phyloP scores from a whole-genome alignment of 2,113 vertebrate species.

The Haplochromis burtoni region DNA sequence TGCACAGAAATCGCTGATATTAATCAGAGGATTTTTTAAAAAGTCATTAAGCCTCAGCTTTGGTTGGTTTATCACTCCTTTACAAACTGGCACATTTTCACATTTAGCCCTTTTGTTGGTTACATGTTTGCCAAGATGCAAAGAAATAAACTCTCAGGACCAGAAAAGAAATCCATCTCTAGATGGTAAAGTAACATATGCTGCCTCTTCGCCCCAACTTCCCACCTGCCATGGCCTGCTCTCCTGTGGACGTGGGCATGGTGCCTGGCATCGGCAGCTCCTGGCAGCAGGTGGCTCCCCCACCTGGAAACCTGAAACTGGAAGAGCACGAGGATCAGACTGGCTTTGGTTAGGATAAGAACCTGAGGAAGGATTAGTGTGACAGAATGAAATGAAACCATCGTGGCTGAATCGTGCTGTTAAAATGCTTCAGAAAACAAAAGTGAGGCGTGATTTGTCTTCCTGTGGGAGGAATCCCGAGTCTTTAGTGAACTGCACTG shows the following conservation, averaged over 20 bases:
- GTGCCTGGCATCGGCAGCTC: neutral
- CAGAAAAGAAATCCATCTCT: conserved; percentile 11
- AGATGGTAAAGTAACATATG: neutral
- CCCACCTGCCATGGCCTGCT: neutral
- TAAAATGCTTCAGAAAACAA: neutral
- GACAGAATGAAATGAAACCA: neutral
- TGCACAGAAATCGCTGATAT: neutral
- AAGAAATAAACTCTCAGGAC: neutral
- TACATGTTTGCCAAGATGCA: neutral
- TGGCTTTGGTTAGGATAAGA: neutral
- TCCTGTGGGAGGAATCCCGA: neutral
- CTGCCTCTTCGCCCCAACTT: neutral
- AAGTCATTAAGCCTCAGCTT: neutral
- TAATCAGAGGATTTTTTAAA: neutral
- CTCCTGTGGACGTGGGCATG: neutral
- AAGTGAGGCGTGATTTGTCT: neutral
- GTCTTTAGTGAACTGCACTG: neutral
- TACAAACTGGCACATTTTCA: neutral
- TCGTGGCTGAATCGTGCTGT: neutral
- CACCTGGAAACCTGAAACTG: neutral
- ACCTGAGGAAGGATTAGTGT: neutral
- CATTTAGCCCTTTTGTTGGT: neutral
- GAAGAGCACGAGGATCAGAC: neutral
- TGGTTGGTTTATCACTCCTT: neutral
- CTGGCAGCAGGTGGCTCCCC: conserved; percentile 36